Evolutionary conservation across 2,888 invertebrate genomes (phyloP), one percentile per base, ranked within the genome.

Genomic region (Lasioglossum vierecki): DNA sequence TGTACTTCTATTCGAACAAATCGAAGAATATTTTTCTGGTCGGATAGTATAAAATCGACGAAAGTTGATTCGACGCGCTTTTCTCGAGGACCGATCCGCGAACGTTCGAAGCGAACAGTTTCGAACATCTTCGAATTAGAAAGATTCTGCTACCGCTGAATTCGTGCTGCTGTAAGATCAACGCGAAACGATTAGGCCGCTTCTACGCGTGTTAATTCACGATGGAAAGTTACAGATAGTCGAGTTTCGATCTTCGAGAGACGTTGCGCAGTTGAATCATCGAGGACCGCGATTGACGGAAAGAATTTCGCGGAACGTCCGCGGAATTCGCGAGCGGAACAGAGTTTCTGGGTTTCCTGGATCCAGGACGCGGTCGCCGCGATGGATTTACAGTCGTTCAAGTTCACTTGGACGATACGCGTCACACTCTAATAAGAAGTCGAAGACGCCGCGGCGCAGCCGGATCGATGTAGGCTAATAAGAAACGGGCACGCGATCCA

Each of bases 341-440:
- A 35, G 39, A 46, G 13, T 5, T 68, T 46, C 26, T n/a, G 73
- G 15, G 26, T 13, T 74, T 18, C 18, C 30, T 46, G 35, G 57
- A 74, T 74, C 71, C 73, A 5, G 49, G 22, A 49, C 76, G 49
- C 41, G 35, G n/a, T n/a, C 46, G 30, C 22, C 57, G 18, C 57
- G 74, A 74, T 63, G 83, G 83, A 72, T 82, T 35, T 66, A 76
- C 30, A 73, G 73, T 18, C 85, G 88, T 89, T 82, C 83, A 88
- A 85, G 83, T 90, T 88, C 85, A 84, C 83, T 85, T 87, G 76
- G 79, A 80, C 80, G 74, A 79, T 83, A 35, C 30, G 88, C 87
- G 89, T 89, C 88, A 89, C 89, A 89, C 87, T 89, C 89, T 89
- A 89, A 87, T 89, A 89, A 89, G 76, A 89, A 88, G 88, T 81